Evolutionary conservation across 2,797 vertebrate genomes (phyloP).

Genomic region (Morus bassanus): DNA sequence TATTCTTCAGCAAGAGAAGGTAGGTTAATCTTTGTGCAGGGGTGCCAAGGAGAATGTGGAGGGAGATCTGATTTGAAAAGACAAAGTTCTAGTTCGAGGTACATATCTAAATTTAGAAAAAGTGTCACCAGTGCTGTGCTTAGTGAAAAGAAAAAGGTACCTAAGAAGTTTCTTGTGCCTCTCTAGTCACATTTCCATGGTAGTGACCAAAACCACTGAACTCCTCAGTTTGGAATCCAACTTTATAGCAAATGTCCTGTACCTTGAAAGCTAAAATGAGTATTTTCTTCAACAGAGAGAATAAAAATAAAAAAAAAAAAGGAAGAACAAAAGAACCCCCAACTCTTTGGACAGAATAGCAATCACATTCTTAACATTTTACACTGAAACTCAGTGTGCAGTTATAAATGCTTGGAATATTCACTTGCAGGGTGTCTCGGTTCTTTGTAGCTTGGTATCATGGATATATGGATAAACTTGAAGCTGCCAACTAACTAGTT

Average conservation of each 20-base stretch:
- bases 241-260: neutral
- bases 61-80: constrained; percentile 17
- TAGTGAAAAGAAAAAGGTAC: neutral
- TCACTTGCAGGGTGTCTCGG: neutral
- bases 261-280: neutral
- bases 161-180: neutral
- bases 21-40: neutral
- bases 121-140: neutral
- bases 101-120: neutral
- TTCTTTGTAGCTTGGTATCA: neutral
- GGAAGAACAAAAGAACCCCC: too few species aligned
- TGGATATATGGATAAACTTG: neutral
- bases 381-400: neutral
- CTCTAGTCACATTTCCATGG: neutral
- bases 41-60: neutral
- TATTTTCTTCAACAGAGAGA: neutral
- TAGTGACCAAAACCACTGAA: neutral
- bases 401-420: neutral
- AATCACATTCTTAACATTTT: neutral
- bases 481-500: neutral
- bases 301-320: neutral
- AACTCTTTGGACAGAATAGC: neutral
- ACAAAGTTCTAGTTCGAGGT: neutral
- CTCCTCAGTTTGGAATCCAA: neutral
- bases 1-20: neutral